Evolutionary conservation across 2,888 invertebrate species (phyloP), one percentile per base, ranked within the genome.

Genomic region (Drosophila histrio): DNA sequence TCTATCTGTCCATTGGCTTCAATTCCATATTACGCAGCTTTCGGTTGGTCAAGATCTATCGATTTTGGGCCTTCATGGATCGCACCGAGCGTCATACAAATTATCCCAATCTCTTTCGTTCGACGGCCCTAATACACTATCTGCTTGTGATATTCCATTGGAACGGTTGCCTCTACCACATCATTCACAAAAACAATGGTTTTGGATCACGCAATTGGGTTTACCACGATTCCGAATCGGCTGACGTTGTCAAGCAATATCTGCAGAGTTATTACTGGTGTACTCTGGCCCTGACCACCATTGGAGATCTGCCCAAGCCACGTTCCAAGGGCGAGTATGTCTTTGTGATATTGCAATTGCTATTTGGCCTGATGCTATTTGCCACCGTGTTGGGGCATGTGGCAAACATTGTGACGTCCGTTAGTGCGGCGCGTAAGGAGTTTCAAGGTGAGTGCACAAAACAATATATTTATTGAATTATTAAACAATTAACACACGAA

Each of bases 241-340:
- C 95, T 82, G 97, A 97, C 92, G 97, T 97, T 90, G 96, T 97
- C 92, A 96, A 97, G 93, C 97, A 97, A 91, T 99, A 99, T 93
- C 94, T 99, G 90, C 97, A 98, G 93, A 98, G 98, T 93, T 97
- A 98, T 93, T 99, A 99, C 93, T 98, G 98, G 98, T 98, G 98
- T 92, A 98, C 98, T 84, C 93, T 98, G 92, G 97, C 98, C 86
- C 94, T 99, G 79, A 98, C 98, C 60, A 98, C 98, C 74, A 98
- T 98, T 91, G 98, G 98, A 82, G 97, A 97, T 91, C 92, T 97
- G 90, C 97, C 97, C 50, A 93, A 96, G 91, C 98, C 98, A 71
- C 94, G 96, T 84, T 97, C 97, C 91, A 98, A 97, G 93, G 96
- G 96, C 85, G 98, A 98, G 92, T 98, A 98, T 93, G 94, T 98